Conservation (phyloP, 2,113 vertebrate species). For the Gymnogyps californianus region DNA sequence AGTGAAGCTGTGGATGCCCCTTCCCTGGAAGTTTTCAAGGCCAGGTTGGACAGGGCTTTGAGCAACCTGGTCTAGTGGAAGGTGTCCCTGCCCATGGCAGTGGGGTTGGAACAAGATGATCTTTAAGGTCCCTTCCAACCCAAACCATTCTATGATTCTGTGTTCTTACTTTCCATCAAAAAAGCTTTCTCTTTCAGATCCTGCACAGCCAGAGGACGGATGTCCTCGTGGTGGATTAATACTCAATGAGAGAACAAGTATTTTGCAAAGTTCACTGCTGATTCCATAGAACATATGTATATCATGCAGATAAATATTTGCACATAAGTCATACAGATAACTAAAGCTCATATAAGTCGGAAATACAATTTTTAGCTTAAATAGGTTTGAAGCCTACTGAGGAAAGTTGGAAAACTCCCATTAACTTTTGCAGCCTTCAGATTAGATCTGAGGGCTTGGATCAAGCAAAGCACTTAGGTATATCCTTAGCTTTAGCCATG, state of each 20-base stretch:
- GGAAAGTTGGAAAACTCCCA: not conserved
- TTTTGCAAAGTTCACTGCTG: not conserved
- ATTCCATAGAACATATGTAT: not conserved
- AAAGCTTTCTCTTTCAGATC: not conserved
- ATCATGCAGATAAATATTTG: not conserved
- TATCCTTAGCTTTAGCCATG: not conserved
- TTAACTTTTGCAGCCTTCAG: not conserved
- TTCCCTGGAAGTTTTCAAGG: not conserved
- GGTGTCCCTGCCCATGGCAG: not conserved
- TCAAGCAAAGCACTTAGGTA: not conserved
- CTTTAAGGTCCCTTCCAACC: not conserved
- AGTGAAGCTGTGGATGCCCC: not conserved
- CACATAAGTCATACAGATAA: not conserved
- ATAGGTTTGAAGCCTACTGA: not conserved
- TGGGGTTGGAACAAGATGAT: not conserved
- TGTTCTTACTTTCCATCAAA: not conserved
- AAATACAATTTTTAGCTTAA: not conserved
- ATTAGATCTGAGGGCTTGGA: not conserved
- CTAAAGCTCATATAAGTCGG: not conserved
- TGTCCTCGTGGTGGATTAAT: not conserved
- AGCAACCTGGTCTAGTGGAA: not conserved
- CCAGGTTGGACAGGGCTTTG: not conserved
- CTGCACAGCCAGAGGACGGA: not conserved
- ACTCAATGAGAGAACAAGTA: not conserved
- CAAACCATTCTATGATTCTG: not conserved